Base-by-base conservation (phyloP, 2,797 vertebrate genomes). In the Onychomys leucogaster region DNA sequence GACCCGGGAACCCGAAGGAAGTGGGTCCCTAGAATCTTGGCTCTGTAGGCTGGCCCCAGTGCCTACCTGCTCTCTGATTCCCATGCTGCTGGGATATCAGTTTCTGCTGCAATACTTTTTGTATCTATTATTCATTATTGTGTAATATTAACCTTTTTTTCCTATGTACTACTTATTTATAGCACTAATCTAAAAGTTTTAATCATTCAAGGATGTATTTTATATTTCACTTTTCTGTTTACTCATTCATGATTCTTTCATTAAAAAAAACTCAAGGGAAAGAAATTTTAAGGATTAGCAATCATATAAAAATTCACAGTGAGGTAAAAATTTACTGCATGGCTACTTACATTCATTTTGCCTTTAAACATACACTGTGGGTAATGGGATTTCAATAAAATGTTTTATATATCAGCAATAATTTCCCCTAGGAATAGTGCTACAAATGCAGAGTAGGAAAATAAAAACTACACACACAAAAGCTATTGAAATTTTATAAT, bases 311-410 rank as follows among this genome's bases (percentile, higher is more conserved):
- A 95, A n/a, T 91, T 96, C 43, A 89, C 25, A 82, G 17, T 89
- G 89, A 94, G 90, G 13, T 78, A 87, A 89, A 90, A 93, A 85
- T 83, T 93, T 91, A 77, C 43, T 91, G 43, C 27, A 91, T 89
- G 52, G 2, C 32, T 71, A 67, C 29, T 94, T 92, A 77, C 52
- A 69, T 93, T 94, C 59, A 87, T 84, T 96, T 92, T 88, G 25
- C 32, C 59, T 88, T 96, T 96, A 21, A 87, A 41, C 63, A 73
- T 73, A 52, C 78, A 83, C 19, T 46, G 23, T 92, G 41, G n/a
- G 41, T 83, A 87, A 85, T 93, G 34, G 29, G 86, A 83, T 90
- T 87, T 94, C 80, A 81, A 63, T 95, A 89, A 91, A 87, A 82
- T 43, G 27, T 63, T 89, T 96, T 92, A 57, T 32, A 49, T 63